Base-by-base conservation (phyloP, 2,888 invertebrate genomes). In the Drosophila setosimentum region DNA sequence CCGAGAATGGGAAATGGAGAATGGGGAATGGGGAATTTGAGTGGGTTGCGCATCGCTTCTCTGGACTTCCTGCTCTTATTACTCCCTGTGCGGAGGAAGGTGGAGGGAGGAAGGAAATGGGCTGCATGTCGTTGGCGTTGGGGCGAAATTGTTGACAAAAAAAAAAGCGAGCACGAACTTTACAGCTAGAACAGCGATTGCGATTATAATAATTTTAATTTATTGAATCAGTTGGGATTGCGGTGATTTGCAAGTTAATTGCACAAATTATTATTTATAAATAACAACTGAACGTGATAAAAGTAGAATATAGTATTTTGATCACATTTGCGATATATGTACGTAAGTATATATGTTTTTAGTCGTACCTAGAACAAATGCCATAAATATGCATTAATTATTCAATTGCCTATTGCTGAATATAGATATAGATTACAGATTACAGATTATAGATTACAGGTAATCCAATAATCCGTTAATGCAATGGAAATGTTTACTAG, bases 191-290 rank as follows among this genome's bases (percentile, higher is more conserved):
- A 60, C 48, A 61, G n/a, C 40, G 5, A 40, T 55, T 60, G 63
- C 29, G 48, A 59, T 55, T 66, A 51, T 11, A 35, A 51, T 51
- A 76, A 77, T 72, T 86, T 82, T 63, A 74, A 83, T 79, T 73
- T 74, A 86, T 80, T 82, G 80, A 80, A 83, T 83, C 73, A 83
- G 67, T 70, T 78, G 68, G 60, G 40, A 18, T 21, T 57, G 68
- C 37, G 53, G 70, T 73, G 76, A 85, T 81, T 86, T 88, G 72
- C 76, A 72, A 86, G 68, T 80, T 86, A 88, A 83, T 88, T 86
- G 83, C 82, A 79, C 81, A 79, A 85, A 80, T 85, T 85, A 82
- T 70, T 73, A 64, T 76, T 71, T 82, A 80, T 78, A 72, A 87
- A 83, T 80, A 76, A 67, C 60, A 73, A 67, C 53, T 55, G 63